Evolutionary conservation across 1,140 invertebrate species (phyloP), one percentile per base, ranked within the genome.

Genomic region (Mizuhopecten yessoensis): DNA sequence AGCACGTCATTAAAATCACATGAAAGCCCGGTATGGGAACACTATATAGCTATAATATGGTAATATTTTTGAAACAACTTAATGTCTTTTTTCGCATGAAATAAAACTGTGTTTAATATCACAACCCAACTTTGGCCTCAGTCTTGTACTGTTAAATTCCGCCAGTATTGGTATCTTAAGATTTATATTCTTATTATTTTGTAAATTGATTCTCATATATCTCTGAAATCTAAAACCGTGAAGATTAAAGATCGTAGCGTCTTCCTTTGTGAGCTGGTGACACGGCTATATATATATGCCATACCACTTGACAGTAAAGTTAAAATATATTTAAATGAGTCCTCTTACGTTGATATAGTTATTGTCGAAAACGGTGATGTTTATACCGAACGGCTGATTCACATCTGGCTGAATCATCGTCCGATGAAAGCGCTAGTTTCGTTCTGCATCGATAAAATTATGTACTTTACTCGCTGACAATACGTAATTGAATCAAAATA

Each of bases 291-390:
- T 75, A 75, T 75, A 75, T 75, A 75, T 75, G 57, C 57, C 57
- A 75, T 75, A 75, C 23, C n/a, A 75, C 23, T 29, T 75, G 57
- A 75, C 57, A 75, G 57, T 75, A 75, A 75, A 75, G 57, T 75
- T 75, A 75, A 75, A 75, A 75, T 75, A n/a, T 75, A 75, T 75
- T 75, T 75, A 75, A 75, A 75, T 75, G 57, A 75, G 57, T 75
- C 57, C 57, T 75, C 9, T 75, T 75, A 75, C 57, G 5, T 17
- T 75, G 57, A 75, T 75, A 75, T 29, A 75, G 57, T 75, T 75
- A 75, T 75, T 75, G 57, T 75, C 9, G 57, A 75, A 75, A 75
- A 75, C n/a, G n/a, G 57, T 29, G 57, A 75, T 75, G 57, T 75
- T 75, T 75, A 75, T 75, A 29, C 57, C 23, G 57, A 75, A 75